A percentile compares a stretch with the other conserved stretches of the same genome.
Evolutionary conservation across 2,797 vertebrate species (phyloP).

Genomic region (Sebastes miniatus): DNA sequence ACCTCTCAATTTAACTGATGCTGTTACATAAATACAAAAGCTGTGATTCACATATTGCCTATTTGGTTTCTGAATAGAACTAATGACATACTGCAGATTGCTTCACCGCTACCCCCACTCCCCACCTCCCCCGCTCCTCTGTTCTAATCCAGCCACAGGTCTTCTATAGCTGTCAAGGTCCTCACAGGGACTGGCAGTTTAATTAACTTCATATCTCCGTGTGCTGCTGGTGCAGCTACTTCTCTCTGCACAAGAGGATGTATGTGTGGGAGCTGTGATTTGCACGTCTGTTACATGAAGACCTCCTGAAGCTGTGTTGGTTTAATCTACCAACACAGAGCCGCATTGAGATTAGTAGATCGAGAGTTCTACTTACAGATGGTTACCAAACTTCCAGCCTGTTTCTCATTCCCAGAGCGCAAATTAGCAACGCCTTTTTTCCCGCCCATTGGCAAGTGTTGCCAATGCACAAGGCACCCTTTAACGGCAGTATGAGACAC

Average conservation of each 20-base stretch:
- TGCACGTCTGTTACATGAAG: constrained; percentile 21
- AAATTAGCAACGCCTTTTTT: too few species aligned
- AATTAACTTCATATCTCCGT: constrained; percentile 78
- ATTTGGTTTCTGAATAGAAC: neutral
- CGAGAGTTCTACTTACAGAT: neutral
- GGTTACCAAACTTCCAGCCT: neutral
- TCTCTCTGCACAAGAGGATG: constrained; percentile 15
- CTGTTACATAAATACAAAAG: neutral
- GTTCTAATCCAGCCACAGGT: constrained; percentile 41
- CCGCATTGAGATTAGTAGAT: neutral
- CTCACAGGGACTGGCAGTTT: constrained; percentile 73
- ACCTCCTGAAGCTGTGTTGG: neutral
- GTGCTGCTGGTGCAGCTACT: constrained; percentile 46
- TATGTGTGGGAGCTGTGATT: constrained; percentile 28
- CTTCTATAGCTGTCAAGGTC: constrained; percentile 51
- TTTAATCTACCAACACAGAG: neutral
- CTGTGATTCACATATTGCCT: neutral
- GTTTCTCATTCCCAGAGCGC: too few species aligned
- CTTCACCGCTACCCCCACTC: neutral
- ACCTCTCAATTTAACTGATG: neutral
- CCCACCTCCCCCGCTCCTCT: neutral
- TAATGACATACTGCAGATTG: constrained; percentile 35
- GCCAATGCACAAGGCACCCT: too few species aligned
- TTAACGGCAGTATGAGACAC: too few species aligned
- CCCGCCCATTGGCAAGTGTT: too few species aligned